A percentile compares a stretch with the other conserved stretches of the same genome.
phyloP scores from a whole-genome alignment of 2,888 invertebrate species.

The Orchesella flavescens region DNA sequence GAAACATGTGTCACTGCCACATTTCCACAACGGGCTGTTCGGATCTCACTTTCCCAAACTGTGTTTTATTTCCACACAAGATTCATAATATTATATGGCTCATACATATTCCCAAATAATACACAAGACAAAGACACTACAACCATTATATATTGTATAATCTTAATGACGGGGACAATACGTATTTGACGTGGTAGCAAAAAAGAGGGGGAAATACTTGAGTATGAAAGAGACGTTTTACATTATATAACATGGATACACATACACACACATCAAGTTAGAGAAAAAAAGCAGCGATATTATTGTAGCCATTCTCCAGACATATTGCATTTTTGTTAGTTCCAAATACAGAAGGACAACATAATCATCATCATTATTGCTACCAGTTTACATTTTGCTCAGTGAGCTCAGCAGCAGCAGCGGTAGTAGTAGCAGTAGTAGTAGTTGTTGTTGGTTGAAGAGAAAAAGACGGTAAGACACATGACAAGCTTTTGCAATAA shows the following conservation, averaged over 20 bases:
- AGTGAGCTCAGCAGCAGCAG: too few species aligned
- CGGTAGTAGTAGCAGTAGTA: too few species aligned
- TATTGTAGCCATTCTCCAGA: too few species aligned
- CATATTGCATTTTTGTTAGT: too few species aligned
- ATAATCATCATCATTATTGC: too few species aligned
- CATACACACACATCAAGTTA: too few species aligned
- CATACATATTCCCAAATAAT: background rate
- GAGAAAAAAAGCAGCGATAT: too few species aligned
- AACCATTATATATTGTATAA: background rate
- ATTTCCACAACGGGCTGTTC: conserved; percentile 71
- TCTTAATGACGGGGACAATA: background rate
- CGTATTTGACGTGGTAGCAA: background rate
- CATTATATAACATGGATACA: background rate
- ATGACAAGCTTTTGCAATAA: too few species aligned
- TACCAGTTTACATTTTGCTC: too few species aligned
- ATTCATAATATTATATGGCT: background rate
- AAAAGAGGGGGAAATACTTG: background rate
- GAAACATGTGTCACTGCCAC: conserved; percentile 74
- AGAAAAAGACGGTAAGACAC: too few species aligned
- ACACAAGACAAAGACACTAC: background rate
- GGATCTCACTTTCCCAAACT: conserved; percentile 72
- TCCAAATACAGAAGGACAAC: too few species aligned
- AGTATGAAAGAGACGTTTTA: background rate
- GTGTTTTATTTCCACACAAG: conserved; percentile 12
- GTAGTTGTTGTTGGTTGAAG: too few species aligned